Evolutionary conservation across 2,888 invertebrate genomes (phyloP), one percentile per base, ranked within the genome.

Genomic region (Pseudococcus longispinus): DNA sequence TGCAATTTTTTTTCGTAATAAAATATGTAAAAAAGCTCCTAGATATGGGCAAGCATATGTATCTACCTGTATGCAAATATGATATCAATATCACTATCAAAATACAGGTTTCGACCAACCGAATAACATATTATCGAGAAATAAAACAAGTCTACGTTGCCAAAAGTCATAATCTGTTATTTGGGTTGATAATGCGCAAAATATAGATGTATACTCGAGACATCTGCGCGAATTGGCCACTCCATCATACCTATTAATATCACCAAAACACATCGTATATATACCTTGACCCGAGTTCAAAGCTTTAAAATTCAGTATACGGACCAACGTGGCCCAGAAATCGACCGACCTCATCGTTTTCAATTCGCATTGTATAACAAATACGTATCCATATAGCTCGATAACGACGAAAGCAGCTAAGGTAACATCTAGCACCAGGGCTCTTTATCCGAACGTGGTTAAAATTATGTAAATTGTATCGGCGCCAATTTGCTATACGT

Each of bases 391-490:
- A 3, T 11, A 46, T 46, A 46, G 13, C 44, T 46, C 44, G 44
- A 46, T 46, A 46, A 46, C 44, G 44, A 46, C 15, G 44, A 15
- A 46, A n/a, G n/a, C 13, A 46, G 13, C 1, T 15, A 46, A 13
- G 3, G 44, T 46, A 13, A 37, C 13, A 46, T 13, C 13, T 8
- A 46, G 37, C 44, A 46, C 44, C 44, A 46, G 15, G 44, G 44
- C 44, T 11, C 44, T 46, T 46, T 46, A 15, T 23, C 60, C 60
- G 60, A 60, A 60, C 23, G 20, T 60, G 20, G 60, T 60, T 60
- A 60, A 60, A 60, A 60, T 60, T 60, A 60, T 60, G 60, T 60
- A 60, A 60, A 60, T 60, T 23, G 60, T 60, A 60, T 23, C 60
- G 20, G 23, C 20, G 60, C 60, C 60, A 60, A 60, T 60, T 60